Base-by-base conservation (phyloP, 1,140 invertebrate species). In the Pectinophora gossypiella region DNA sequence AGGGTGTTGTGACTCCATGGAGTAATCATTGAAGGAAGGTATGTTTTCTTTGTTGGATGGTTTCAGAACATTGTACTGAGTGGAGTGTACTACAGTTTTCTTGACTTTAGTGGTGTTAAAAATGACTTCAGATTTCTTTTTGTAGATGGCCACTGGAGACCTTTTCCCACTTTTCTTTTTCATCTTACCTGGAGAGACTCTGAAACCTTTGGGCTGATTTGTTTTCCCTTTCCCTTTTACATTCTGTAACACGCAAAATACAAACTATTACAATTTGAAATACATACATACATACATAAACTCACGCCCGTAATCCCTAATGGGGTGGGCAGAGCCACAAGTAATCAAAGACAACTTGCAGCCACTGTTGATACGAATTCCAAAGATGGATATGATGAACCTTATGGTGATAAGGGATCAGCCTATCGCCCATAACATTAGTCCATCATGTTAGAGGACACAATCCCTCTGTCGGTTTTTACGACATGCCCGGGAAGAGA, bases 171-270 rank as follows among this genome's bases (percentile, higher is more conserved):
- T 15, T 44, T 77, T 85, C 51, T 80, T 86, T 56, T 82, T 80
- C 12, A 78, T 68, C 60, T 86, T 86, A 40, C 77, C 77, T 48
- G 79, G 83, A n/a, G 83, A 85, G 54, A 60, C 56, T 50, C 82
- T 85, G 13, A 69, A 66, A 19, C 54, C 53, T 68, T 84, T 73
- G 68, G 82, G 72, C 7, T 59, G 27, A 49, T 68, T 63, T 32
- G 47, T 67, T 56, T 85, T 85, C 2, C 55, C 61, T 56, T 85
- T 85, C 2, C 55, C 61, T 65, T 82, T 80, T 4, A 61, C 35
- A 52, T 59, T 64, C 78, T 86, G 68, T 55, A 83, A 78, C 16
- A n/a, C n/a, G 27, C n/a, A n/a, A 32, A 32, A 32, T 9, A 32
- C 1, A 32, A 12, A 32, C 1, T 32, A 12, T 32, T 7, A 9